Evolutionary conservation across 2,113 vertebrate species (phyloP).

Genomic region (Syngnathus scovelli): DNA sequence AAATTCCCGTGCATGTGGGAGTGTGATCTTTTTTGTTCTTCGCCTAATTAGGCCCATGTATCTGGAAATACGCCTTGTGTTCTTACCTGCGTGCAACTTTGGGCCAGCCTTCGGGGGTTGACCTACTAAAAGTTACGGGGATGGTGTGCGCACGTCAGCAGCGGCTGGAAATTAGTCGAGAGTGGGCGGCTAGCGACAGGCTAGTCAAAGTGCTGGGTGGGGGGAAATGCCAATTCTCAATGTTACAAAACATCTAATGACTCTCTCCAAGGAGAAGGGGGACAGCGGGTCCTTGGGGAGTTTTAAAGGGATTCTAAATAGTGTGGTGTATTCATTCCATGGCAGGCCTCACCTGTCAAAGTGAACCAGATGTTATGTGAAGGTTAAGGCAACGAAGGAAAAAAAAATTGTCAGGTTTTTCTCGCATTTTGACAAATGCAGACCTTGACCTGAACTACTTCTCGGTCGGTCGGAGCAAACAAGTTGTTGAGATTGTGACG

Average conservation of each 20-base stretch:
- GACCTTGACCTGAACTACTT: conserved; percentile 11
- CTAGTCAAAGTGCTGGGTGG: conserved; percentile 28
- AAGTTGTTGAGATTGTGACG: too few relatives aligned
- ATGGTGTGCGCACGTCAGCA: not conserved
- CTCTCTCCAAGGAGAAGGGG: conserved; percentile 45
- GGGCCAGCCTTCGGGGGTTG: conserved; percentile 61
- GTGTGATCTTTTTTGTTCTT: conserved; percentile 66
- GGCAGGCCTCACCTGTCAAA: conserved; percentile 45
- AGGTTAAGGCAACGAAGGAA: conserved; percentile 38
- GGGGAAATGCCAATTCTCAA: conserved; percentile 50
- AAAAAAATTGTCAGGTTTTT: conserved; percentile 30
- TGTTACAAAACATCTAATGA: conserved; percentile 47
- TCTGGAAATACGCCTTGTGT: conserved; percentile 55
- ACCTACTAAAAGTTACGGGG: conserved; percentile 64
- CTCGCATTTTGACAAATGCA: conserved; percentile 36
- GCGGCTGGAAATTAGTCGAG: conserved; percentile 11
- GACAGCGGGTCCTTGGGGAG: conserved; percentile 51
- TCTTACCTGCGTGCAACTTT: conserved; percentile 60
- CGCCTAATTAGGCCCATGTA: conserved; percentile 61
- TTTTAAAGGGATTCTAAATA: conserved; percentile 25
- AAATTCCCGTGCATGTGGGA: conserved; percentile 49
- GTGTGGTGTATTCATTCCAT: conserved; percentile 31
- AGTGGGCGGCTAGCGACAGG: conserved; percentile 37
- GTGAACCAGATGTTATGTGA: conserved; percentile 37
- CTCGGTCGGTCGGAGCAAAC: too few relatives aligned